These are phyloP conservation scores for Proteles cristata DNA, from an alignment of 2,113 vertebrate species.

Conservation along the genomic window DNA sequence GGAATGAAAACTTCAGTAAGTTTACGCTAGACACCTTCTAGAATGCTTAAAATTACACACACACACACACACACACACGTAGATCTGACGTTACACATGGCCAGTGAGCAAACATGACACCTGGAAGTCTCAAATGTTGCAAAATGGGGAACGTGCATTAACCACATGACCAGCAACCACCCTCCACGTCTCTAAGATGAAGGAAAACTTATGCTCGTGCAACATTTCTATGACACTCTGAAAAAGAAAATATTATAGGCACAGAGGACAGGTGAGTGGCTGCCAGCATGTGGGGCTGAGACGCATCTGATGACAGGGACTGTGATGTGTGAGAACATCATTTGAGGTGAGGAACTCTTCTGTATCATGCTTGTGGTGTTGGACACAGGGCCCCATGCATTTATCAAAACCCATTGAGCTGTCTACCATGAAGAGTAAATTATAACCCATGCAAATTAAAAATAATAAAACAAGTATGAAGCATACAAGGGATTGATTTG, in stretches of 20 bases:
- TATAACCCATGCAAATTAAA: neutral
- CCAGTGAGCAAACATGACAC: neutral
- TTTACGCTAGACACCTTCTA: neutral
- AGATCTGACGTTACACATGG: neutral
- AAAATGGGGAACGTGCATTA: neutral
- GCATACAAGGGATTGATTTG: neutral
- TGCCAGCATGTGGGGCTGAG: neutral
- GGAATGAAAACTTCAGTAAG: neutral
- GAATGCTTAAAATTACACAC: neutral
- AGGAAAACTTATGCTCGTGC: neutral
- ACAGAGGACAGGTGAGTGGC: neutral
- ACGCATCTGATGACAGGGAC: neutral
- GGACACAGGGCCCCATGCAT: neutral
- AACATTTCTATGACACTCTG: neutral
- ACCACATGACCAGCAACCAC: neutral
- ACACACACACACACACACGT: neutral
- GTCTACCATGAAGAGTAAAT: neutral
- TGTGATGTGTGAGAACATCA: neutral
- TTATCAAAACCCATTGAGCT: neutral
- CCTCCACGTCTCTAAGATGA: neutral
- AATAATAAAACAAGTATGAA: neutral
- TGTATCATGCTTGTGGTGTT: neutral
- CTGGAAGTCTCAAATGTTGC: neutral
- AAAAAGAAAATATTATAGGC: neutral
- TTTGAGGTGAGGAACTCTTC: neutral